Conservation (phyloP, 2,888 invertebrate species). For the Polietes domitor region DNA sequence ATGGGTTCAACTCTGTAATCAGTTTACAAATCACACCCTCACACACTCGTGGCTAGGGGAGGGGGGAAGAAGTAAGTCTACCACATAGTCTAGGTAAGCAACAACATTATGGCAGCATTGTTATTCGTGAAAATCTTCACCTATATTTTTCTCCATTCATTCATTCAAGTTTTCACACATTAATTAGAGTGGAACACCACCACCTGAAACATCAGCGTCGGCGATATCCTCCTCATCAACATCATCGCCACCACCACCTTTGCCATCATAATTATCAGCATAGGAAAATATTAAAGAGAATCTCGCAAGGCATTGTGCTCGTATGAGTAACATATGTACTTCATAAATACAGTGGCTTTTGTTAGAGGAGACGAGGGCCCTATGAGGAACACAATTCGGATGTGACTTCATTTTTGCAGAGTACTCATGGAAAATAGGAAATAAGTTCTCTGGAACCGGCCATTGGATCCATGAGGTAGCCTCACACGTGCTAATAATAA, state of each 20-base stretch:
- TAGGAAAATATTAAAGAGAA: constrained; percentile 13
- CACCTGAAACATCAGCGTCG: constrained; percentile 23
- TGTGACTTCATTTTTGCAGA: too few relatives aligned
- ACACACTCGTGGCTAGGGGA: neutral
- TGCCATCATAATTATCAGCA: neutral
- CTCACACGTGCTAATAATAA: too few relatives aligned
- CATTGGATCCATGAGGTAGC: too few relatives aligned
- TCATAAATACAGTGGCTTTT: neutral
- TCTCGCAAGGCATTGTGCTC: neutral
- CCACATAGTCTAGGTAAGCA: neutral
- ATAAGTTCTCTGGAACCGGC: too few relatives aligned
- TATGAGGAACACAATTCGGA: neutral
- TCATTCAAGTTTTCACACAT: constrained; percentile 60
- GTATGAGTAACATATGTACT: neutral
- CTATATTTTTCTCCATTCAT: constrained; percentile 38
- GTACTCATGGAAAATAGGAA: too few relatives aligned
- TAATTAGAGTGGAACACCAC: constrained; percentile 64
- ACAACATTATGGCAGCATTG: neutral
- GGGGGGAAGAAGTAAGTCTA: neutral
- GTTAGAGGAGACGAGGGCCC: neutral
- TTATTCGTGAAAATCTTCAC: constrained; percentile 53
- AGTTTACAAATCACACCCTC: constrained; percentile 30
- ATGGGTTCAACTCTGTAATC: constrained; percentile 4
- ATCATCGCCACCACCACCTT: constrained; percentile 9
- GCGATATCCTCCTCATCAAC: neutral